phyloP scores from a whole-genome alignment of 2,113 vertebrate species.

The Petromus typicus region DNA sequence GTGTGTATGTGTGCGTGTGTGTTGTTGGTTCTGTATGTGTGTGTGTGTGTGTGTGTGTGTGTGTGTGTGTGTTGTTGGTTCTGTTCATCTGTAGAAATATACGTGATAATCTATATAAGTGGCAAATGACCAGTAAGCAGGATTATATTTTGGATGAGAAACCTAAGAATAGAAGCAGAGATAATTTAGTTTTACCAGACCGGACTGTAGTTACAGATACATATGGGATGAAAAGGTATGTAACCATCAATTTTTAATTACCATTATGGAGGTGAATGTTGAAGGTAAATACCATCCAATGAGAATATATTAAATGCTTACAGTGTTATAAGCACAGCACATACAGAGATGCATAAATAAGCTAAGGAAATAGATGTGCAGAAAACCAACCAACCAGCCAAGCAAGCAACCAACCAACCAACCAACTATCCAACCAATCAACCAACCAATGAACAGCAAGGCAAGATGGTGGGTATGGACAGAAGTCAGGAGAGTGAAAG shows the following conservation, averaged over 20 bases:
- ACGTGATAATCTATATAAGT: constrained; percentile 10
- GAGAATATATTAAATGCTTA: background rate
- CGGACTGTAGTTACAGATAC: background rate
- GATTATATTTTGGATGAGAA: background rate
- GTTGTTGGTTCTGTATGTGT: too few species aligned
- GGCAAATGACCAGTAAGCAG: background rate
- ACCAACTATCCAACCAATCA: background rate
- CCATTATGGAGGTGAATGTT: background rate
- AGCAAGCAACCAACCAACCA: too few species aligned
- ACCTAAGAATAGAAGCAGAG: background rate
- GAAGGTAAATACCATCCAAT: constrained; percentile 13
- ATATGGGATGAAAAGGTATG: background rate
- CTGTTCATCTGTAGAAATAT: background rate
- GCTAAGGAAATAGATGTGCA: background rate
- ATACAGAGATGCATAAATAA: background rate
- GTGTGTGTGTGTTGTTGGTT: background rate
- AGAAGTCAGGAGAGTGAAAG: background rate
- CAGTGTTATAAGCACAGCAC: background rate
- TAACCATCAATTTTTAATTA: constrained; percentile 1
- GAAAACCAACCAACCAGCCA: background rate
- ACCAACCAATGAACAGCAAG: background rate
- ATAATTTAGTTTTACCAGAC: background rate
- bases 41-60: too few species aligned
- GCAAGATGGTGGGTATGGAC: background rate
- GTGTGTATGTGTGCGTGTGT: background rate